Conservation (phyloP, 2,888 invertebrate genomes). For the Graphium colonna region DNA sequence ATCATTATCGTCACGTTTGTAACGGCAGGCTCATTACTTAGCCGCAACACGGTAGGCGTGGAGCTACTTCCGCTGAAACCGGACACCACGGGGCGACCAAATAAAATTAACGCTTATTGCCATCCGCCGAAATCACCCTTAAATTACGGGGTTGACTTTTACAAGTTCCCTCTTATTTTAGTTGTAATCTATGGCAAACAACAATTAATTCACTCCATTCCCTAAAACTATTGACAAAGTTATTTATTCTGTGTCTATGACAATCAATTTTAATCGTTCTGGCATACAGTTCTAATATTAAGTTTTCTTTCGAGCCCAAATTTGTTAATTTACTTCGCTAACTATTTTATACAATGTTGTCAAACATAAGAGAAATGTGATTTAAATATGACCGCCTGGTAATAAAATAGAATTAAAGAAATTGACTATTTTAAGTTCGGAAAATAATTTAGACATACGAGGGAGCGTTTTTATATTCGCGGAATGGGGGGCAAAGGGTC, state of each 20-base stretch:
- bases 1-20: slow-evolving; percentile 34
- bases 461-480: too few relatives aligned
- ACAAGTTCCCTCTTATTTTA: slow-evolving; percentile 1
- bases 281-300: too few relatives aligned
- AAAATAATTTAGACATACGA: too few relatives aligned
- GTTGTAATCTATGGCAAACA: background rate
- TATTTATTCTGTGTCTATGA: background rate
- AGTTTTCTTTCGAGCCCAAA: too few relatives aligned
- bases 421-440: too few relatives aligned
- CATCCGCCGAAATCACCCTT: slow-evolving; percentile 46
- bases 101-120: slow-evolving; percentile 73
- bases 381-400: too few relatives aligned
- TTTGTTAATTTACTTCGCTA: too few relatives aligned
- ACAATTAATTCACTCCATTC: background rate
- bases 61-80: slow-evolving; percentile 63
- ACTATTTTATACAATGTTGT: too few relatives aligned
- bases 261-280: slow-evolving; percentile 48
- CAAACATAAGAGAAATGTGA: too few relatives aligned
- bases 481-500: too few relatives aligned
- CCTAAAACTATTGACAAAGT: background rate
- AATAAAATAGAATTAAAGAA: too few relatives aligned
- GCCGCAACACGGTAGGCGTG: slow-evolving; percentile 61
- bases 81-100: slow-evolving; percentile 66
- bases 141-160: slow-evolving; percentile 28
- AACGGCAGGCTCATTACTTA: slow-evolving; percentile 75